Conservation (phyloP, 2,113 vertebrate genomes). For the Oreochromis aureus region DNA sequence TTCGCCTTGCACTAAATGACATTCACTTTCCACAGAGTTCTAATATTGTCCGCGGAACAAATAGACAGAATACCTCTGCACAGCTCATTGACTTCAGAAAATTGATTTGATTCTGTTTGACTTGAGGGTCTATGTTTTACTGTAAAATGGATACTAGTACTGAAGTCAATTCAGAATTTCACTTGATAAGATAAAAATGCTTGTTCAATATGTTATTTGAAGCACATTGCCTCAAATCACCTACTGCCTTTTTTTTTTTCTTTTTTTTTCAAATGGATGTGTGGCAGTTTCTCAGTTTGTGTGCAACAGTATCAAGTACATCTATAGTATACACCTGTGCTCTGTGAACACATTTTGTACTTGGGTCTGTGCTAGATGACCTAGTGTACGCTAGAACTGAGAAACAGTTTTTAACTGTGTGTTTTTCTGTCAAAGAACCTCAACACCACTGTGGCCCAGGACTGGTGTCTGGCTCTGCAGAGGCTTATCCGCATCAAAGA, state of each 20-base stretch:
- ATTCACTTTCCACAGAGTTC: constrained; percentile 26
- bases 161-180: constrained; percentile 18
- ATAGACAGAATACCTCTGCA: constrained; percentile 28
- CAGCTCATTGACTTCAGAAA: constrained; percentile 51
- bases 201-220: not conserved
- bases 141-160: constrained; percentile 8
- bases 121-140: constrained; percentile 38
- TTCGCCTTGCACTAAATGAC: constrained; percentile 16
- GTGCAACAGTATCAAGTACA: not conserved
- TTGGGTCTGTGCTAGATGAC: not conserved
- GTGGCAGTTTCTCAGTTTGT: not conserved
- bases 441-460: constrained; percentile 92
- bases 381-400: not conserved
- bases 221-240: not conserved
- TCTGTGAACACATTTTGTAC: not conserved
- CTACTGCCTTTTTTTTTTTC: not conserved
- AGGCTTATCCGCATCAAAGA: constrained; percentile 92
- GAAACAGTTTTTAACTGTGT: constrained; percentile 18
- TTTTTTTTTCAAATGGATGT: not conserved
- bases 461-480: constrained; percentile 95
- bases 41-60: constrained; percentile 36
- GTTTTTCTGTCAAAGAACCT: constrained; percentile 77
- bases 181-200: constrained; percentile 11
- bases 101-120: constrained; percentile 57
- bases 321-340: not conserved